Evolutionary conservation across 1,140 invertebrate species (phyloP), one percentile per base, ranked within the genome.

Genomic region (Potamilus streckersoni): DNA sequence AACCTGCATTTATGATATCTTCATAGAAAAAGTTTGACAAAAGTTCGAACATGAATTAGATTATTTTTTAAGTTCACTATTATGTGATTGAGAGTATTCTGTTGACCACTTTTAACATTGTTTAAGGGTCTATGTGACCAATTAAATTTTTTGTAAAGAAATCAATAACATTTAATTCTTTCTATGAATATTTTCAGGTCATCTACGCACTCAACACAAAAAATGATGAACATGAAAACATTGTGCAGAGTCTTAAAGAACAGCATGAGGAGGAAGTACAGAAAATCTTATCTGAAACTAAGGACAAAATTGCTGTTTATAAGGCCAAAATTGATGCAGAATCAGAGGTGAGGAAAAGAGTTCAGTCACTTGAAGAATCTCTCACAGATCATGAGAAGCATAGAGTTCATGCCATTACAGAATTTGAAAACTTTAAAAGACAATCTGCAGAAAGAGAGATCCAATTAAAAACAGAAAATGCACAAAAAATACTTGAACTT

Each of bases 181-280:
- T 69, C 73, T n/a, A n/a, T 49, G 2, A 27, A 60, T 69, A 38
- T 75, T 80, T 83, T 67, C 71, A 90, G 89, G 89, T 90, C 38
- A 90, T 90, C 66, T 90, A 90, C 86, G 89, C 89, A 56, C 80
- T 90, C 2, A 90, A 90, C 79, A 90, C 89, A 1, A 90, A 90
- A 74, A 90, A 90, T 84, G 89, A 90, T 81, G 89, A 90, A 79
- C 85, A 87, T 79, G 89, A 90, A 68, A 74, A 81, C 23, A 79
- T 88, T 13, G 69, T 90, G 17, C 82, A 86, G 38, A 80, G 67
- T 38, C 63, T 90, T 38, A 85, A 86, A 79, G 85, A 89, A 17
- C 88, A 90, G 62, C 87, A 90, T 83, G 87, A 89, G 70, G 84
- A 88, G 73, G 84, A 90, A 73, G 79, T 88, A 38, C 84, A 89